Base-by-base conservation (phyloP, 2,113 vertebrate genomes). In the Notothenia rossii region DNA sequence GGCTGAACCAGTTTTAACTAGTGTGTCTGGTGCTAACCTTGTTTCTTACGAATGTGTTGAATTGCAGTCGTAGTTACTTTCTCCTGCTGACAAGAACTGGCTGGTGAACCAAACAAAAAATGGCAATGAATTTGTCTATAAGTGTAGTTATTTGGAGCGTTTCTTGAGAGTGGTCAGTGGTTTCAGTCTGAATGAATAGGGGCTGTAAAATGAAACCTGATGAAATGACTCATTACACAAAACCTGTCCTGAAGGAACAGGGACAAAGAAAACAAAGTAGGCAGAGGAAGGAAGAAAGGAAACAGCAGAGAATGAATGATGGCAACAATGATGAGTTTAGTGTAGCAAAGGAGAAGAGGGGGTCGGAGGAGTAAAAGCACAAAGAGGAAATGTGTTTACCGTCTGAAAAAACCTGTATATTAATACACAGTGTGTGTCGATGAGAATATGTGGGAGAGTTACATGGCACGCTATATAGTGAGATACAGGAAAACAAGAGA, bases 211-310 rank as follows among this genome's bases (percentile, higher is more conserved):
- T 91, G 88, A 88, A 79, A 86, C 90, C 68, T 74, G 79, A 84
- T 90, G 80, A 92, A 89, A 89, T 90, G 87, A 93, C 81, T 94
- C 90, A 89, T 3, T 59, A 72, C 88, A 91, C 75, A 51, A 91
- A 90, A 86, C 75, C 75, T 87, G 79, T 90, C 86, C 84, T 91
- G 78, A 89, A 91, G 88, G 87, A 92, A 86, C 36, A 17, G 70
- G 79, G 86, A 93, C 85, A 90, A 90, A 89, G 82, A 89, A 91
- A 91, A 94, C 87, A 90, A 87, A 90, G 77, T 81, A 68, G 64
- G 55, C 75, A 20, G 69, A 86, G 87, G 88, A 93, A 92, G 83
- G 87, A 90, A 84, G 89, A 92, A 81, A 89, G 90, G 88, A 91
- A 94, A 90, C 80, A 51, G 74, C 64, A 63, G 76, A 86, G 85